Percentiles rank a stretch among this genome's conserved stretches.
These are phyloP conservation scores for Stomatorhinus ivindoensis DNA, from an alignment of 2,113 vertebrate species.

Conservation along the genomic window DNA sequence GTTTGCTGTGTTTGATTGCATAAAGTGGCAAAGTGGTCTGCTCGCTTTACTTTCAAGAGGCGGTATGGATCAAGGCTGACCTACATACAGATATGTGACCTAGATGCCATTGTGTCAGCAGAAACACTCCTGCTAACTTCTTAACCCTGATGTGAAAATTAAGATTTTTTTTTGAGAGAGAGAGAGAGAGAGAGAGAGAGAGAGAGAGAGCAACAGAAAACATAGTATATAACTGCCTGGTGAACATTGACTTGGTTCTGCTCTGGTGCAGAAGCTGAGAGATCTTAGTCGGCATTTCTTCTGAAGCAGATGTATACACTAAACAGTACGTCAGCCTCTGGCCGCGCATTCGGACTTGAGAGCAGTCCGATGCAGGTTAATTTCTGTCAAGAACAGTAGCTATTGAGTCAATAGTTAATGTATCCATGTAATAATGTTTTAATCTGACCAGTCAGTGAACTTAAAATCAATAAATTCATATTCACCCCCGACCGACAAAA, in stretches of 20 bases:
- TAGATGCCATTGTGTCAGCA: neutral
- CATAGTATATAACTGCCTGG: neutral
- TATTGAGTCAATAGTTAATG: neutral
- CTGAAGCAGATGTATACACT: neutral
- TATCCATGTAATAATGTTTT: neutral
- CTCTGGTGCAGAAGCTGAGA: neutral
- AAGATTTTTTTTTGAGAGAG: neutral
- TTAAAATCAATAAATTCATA: neutral
- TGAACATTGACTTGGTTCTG: neutral
- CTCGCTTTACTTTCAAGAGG: neutral
- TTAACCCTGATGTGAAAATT: neutral
- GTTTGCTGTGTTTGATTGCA: neutral
- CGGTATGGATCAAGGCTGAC: neutral
- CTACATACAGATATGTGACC: slow-evolving; percentile 7
- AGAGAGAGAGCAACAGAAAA: neutral
- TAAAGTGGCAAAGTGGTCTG: neutral
- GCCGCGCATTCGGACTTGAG: neutral
- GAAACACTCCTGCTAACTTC: neutral
- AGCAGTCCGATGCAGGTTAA: neutral
- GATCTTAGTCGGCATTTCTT: neutral
- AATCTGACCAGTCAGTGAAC: neutral
- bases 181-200: neutral
- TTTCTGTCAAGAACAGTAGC: neutral
- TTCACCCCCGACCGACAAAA: neutral
- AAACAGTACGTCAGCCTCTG: neutral